Conservation (phyloP, 2,797 vertebrate species). For the Bradypus variegatus region DNA sequence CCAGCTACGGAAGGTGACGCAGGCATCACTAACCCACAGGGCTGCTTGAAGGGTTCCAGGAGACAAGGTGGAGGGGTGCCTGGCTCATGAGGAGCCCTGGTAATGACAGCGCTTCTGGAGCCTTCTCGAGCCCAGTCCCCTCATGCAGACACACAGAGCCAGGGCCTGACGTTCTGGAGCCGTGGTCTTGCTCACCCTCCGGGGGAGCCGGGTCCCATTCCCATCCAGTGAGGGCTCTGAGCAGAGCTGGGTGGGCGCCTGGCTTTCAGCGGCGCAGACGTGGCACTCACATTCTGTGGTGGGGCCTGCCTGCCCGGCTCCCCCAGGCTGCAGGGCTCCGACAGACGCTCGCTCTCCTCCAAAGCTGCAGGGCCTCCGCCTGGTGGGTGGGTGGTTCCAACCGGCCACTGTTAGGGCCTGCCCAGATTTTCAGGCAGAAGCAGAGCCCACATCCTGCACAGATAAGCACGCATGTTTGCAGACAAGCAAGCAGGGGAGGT, state of each 20-base stretch:
- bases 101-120: accelerated
- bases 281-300: accelerated
- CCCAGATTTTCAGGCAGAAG: neutral
- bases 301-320: neutral
- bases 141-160: neutral
- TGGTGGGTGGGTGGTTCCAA: neutral
- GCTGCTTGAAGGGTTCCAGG: no score
- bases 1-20: no score
- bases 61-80: accelerated
- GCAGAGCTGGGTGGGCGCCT: neutral
- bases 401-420: neutral
- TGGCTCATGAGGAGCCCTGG: accelerated
- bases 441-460: neutral
- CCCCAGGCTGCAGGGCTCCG: neutral
- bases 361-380: neutral
- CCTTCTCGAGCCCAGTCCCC: accelerated
- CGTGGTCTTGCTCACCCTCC: neutral
- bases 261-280: neutral
- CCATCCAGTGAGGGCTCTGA: no score
- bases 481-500: neutral
- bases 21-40: neutral
- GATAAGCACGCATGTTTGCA: neutral
- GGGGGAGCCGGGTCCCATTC: neutral
- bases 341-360: neutral
- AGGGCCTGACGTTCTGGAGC: accelerated